These are phyloP conservation scores for Melanostigma gelatinosum DNA, from an alignment of 2,113 vertebrate genomes.

Conservation along the genomic window DNA sequence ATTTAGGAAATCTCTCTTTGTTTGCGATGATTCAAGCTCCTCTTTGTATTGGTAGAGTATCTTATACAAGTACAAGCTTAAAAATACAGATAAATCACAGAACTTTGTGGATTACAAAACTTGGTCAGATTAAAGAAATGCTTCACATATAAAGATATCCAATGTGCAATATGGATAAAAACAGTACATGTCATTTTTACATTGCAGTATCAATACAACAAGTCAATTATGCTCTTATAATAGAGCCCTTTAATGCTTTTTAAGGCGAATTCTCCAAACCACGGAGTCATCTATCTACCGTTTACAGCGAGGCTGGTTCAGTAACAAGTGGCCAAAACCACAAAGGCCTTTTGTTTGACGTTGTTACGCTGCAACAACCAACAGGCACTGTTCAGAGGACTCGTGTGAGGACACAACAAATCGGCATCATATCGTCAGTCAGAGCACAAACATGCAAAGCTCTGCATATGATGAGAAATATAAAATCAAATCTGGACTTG, in stretches of 20 bases:
- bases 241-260: constrained; percentile 10
- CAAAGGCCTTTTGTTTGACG: constrained; percentile 29
- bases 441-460: constrained; percentile 6
- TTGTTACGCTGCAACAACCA: neutral
- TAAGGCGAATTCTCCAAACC: constrained; percentile 15
- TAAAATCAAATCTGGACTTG: neutral
- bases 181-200: neutral
- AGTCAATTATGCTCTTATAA: constrained; percentile 7
- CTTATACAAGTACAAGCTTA: neutral
- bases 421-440: neutral
- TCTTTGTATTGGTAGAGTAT: neutral
- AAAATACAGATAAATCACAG: neutral
- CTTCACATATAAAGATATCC: neutral
- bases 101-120: neutral
- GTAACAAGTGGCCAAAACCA: constrained; percentile 39
- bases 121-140: neutral
- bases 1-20: constrained; percentile 23
- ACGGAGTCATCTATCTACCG: constrained; percentile 19
- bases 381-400: neutral
- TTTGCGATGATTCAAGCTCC: constrained; percentile 7
- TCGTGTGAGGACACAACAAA: neutral
- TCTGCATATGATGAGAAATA: constrained; percentile 21
- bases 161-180: neutral
- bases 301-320: constrained; percentile 19
- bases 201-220: neutral